A percentile compares a stretch with the other conserved stretches of the same genome.
These are phyloP conservation scores for Cheiracanthium punctorium DNA, from an alignment of 2,888 invertebrate genomes.

Conservation along the genomic window DNA sequence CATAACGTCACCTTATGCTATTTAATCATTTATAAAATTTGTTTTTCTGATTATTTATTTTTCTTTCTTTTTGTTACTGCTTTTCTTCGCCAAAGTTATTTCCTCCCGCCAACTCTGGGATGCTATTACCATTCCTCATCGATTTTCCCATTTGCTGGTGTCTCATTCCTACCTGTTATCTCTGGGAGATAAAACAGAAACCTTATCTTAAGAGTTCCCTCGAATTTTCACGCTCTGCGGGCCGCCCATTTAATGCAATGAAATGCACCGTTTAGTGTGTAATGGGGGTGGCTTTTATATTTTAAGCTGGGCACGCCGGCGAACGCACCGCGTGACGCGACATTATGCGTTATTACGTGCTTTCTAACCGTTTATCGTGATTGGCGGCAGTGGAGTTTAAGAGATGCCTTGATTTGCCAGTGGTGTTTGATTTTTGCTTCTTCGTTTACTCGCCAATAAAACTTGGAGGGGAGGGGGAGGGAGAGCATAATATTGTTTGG, in stretches of 20 bases:
- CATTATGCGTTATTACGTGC: background rate
- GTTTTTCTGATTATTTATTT: background rate
- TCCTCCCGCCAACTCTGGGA: background rate
- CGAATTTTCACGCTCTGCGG: conserved; percentile 19
- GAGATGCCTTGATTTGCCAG: background rate
- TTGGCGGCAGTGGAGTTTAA: background rate
- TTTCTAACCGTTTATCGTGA: background rate
- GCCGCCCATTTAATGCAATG: conserved; percentile 48
- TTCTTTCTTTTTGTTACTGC: background rate
- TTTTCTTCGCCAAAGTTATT: background rate
- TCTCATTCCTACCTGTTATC: conserved; percentile 3
- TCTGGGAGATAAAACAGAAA: conserved; percentile 3
- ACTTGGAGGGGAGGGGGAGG: no score
- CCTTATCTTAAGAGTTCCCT: conserved; percentile 15
- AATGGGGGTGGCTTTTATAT: conserved; percentile 27
- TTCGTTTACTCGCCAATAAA: no score
- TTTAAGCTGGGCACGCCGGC: background rate
- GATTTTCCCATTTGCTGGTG: background rate
- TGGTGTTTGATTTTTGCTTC: background rate
- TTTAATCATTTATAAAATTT: background rate
- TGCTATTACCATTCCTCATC: background rate
- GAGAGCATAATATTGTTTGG: no score
- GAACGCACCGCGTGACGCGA: background rate
- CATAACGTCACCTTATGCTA: background rate
- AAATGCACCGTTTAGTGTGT: conserved; percentile 57